These are phyloP conservation scores for Anoplius nigerrimus DNA, from an alignment of 2,888 invertebrate genomes.

Conservation along the genomic window DNA sequence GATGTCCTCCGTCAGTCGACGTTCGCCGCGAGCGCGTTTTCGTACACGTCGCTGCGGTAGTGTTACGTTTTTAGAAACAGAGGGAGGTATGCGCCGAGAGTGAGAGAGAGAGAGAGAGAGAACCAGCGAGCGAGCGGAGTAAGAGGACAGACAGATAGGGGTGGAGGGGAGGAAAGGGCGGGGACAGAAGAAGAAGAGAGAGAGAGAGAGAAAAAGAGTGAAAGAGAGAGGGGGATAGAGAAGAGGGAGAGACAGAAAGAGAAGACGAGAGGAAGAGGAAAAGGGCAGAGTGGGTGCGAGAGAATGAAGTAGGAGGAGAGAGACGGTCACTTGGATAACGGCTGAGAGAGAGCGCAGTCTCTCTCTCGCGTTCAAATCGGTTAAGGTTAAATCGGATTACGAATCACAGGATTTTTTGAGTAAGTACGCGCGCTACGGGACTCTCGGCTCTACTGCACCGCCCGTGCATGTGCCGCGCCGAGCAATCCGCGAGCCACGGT, in stretches of 20 bases:
- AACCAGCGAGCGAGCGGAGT: no score
- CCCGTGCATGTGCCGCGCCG: conserved; percentile 57
- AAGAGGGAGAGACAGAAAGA: conserved; percentile 12
- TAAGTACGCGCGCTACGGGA: conserved; percentile 65
- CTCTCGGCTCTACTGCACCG: conserved; percentile 68
- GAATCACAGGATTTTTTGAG: conserved; percentile 44
- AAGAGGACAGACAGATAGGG: conserved; percentile 3
- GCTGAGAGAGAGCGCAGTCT: conserved; percentile 36
- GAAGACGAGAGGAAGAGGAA: background rate
- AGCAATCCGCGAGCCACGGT: conserved; percentile 20
- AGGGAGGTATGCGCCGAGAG: conserved; percentile 36
- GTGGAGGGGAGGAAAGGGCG: conserved; percentile 11
- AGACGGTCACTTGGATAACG: conserved; percentile 13
- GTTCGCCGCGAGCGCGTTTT: conserved; percentile 40
- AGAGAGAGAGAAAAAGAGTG: conserved; percentile 13
- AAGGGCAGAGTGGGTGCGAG: background rate
- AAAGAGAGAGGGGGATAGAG: conserved; percentile 13
- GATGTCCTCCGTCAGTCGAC: conserved; percentile 39
- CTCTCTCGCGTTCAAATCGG: conserved; percentile 42
- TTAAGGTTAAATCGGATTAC: conserved; percentile 47
- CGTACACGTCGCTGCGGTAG: conserved; percentile 51
- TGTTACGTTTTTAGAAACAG: conserved; percentile 51
- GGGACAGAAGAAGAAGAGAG: conserved; percentile 4
- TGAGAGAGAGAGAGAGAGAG: conserved; percentile 15
- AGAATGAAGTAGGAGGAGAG: conserved; percentile 17